These are phyloP conservation scores for Kryptolebias ocellatus DNA, from an alignment of 2,797 vertebrate genomes.

Conservation along the genomic window DNA sequence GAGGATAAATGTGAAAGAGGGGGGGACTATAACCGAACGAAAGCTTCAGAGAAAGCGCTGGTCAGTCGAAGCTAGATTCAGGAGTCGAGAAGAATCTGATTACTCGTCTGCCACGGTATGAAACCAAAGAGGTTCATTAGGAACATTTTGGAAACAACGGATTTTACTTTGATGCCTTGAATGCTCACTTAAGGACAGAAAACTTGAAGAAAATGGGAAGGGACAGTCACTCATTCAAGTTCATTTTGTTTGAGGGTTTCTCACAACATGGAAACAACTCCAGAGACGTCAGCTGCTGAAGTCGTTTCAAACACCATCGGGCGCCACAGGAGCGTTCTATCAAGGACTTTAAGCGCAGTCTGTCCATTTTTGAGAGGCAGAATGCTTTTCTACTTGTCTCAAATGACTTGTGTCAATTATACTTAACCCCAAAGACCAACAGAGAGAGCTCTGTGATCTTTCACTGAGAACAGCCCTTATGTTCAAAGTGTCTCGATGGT, in stretches of 20 bases:
- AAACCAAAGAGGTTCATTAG: neutral
- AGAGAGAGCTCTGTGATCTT: slow-evolving; percentile 9
- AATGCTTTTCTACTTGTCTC: slow-evolving; percentile 7
- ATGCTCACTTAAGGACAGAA: neutral
- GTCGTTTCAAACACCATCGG: neutral
- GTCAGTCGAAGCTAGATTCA: slow-evolving; percentile 1
- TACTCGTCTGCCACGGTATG: slow-evolving; percentile 5
- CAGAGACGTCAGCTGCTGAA: slow-evolving; percentile 12
- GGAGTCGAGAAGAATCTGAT: slow-evolving; percentile 11
- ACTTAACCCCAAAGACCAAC: slow-evolving; percentile 1
- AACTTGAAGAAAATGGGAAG: neutral
- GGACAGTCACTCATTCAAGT: neutral
- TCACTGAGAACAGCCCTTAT: neutral
- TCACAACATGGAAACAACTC: neutral
- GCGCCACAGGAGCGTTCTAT: slow-evolving; percentile 7
- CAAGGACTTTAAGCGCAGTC: slow-evolving; percentile 13
- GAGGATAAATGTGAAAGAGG: slow-evolving; percentile 33
- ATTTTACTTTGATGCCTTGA: neutral
- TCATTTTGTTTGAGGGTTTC: neutral
- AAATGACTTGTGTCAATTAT: slow-evolving; percentile 7
- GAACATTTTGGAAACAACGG: slow-evolving; percentile 10
- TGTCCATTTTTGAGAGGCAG: slow-evolving; percentile 7
- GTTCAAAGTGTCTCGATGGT: neutral
- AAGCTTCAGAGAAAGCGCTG: slow-evolving; percentile 10
- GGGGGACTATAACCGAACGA: slow-evolving; percentile 14